Evolutionary conservation across 2,888 invertebrate species (phyloP).

Genomic region (Drosophila lutescens): DNA sequence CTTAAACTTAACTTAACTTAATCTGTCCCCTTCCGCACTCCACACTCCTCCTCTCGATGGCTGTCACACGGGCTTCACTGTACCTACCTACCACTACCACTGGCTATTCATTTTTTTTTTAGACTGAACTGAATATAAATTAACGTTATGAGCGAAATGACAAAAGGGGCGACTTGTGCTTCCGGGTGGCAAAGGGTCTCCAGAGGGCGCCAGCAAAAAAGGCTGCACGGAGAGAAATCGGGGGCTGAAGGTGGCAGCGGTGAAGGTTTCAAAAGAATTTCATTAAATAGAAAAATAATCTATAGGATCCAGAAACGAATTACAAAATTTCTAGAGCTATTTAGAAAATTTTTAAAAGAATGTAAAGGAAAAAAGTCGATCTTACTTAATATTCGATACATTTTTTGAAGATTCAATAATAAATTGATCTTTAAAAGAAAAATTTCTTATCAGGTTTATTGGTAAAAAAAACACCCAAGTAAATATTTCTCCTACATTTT

Average conservation of each 20-base stretch:
- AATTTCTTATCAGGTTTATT: no score
- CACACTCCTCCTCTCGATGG: constrained; percentile 34
- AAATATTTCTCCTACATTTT: no score
- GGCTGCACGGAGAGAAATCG: background rate
- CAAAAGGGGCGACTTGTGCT: constrained; percentile 65
- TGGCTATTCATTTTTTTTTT: constrained; percentile 66
- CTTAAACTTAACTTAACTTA: background rate
- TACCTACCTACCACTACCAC: constrained; percentile 17
- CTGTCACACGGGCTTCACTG: constrained; percentile 53
- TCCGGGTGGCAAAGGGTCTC: constrained; percentile 24
- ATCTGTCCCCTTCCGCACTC: background rate
- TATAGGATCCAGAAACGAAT: no score
- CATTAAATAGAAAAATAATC: no score
- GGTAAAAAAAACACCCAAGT: no score
- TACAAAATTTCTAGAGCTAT: no score
- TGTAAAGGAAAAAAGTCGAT: no score
- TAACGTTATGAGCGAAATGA: constrained; percentile 77
- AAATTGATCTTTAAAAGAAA: no score
- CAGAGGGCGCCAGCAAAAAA: background rate
- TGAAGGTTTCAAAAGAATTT: no score
- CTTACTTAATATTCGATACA: no score
- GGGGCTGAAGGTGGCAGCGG: background rate
- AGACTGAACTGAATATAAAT: constrained; percentile 80
- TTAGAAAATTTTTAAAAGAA: no score
- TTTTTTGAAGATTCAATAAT: no score